phyloP scores from a whole-genome alignment of 2,797 vertebrate genomes.

The Enteromius anoplus region DNA sequence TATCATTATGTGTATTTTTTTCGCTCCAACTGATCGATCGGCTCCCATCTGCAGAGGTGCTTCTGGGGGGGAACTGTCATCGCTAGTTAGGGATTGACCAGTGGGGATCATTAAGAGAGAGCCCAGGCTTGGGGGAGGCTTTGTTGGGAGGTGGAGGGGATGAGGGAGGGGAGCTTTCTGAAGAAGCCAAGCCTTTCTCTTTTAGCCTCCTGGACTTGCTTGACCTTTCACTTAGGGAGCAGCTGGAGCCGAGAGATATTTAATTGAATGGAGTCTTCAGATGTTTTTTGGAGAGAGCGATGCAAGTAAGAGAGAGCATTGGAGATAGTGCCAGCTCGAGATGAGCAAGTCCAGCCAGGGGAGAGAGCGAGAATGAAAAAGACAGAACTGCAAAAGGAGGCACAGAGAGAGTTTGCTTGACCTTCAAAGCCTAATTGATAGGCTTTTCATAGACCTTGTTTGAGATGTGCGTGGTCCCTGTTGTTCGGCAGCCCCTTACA shows the following conservation, averaged over 20 bases:
- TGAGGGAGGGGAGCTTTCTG: slow-evolving; percentile 64
- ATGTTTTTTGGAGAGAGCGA: slow-evolving; percentile 85
- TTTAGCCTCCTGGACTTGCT: slow-evolving; percentile 85
- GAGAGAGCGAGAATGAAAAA: slow-evolving; percentile 33
- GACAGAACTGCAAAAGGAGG: slow-evolving; percentile 52
- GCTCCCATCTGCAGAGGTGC: slow-evolving; percentile 85
- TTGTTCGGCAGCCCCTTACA: slow-evolving; percentile 81
- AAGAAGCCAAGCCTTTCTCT: slow-evolving; percentile 80
- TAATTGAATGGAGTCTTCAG: slow-evolving; percentile 95
- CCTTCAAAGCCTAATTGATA: slow-evolving; percentile 92
- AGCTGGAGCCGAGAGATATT: slow-evolving; percentile 92
- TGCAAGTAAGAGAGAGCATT: slow-evolving; percentile 62
- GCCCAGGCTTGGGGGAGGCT: slow-evolving; percentile 72
- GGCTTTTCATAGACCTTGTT: slow-evolving; percentile 81
- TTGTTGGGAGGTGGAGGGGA: slow-evolving; percentile 69
- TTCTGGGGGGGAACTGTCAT: slow-evolving; percentile 87
- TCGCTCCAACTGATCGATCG: slow-evolving; percentile 85
- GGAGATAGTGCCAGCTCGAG: slow-evolving; percentile 67
- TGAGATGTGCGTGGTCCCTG: slow-evolving; percentile 76
- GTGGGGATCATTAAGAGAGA: slow-evolving; percentile 92
- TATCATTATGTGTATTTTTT: slow-evolving; percentile 90
- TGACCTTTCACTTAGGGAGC: slow-evolving; percentile 98
- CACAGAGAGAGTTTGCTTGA: slow-evolving; percentile 77
- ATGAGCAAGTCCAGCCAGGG: slow-evolving; percentile 62
- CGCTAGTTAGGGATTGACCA: slow-evolving; percentile 92